Percentiles rank a stretch among this genome's conserved stretches.
These are phyloP conservation scores for Lampris megalopsis DNA, from an alignment of 2,113 vertebrate species.

Conservation along the genomic window DNA sequence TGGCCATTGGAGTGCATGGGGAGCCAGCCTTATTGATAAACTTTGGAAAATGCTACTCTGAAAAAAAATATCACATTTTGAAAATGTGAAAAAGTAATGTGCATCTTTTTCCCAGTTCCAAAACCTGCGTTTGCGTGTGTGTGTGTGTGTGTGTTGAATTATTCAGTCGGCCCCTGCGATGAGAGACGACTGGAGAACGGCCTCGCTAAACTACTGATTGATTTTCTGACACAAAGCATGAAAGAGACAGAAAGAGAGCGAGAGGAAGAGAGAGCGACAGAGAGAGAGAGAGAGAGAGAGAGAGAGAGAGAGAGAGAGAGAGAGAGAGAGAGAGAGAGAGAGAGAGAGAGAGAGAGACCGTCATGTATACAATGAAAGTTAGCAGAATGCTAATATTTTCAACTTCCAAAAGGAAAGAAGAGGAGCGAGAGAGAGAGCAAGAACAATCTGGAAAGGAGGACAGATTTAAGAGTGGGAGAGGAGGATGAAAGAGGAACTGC, in stretches of 20 bases:
- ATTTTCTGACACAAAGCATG: constrained; percentile 91
- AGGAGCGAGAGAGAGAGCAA: constrained; percentile 21
- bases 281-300: constrained; percentile 36
- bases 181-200: constrained; percentile 71
- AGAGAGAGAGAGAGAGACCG: constrained; percentile 2
- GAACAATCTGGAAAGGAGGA: too few relatives aligned
- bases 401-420: constrained; percentile 35
- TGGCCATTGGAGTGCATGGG: too few relatives aligned
- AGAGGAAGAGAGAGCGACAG: constrained; percentile 9
- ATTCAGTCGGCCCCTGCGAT: constrained; percentile 79
- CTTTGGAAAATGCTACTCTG: too few relatives aligned
- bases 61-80: background rate
- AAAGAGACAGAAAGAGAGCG: constrained; percentile 41
- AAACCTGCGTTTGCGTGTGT: constrained; percentile 14
- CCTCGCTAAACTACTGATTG: constrained; percentile 85
- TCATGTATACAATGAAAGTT: constrained; percentile 56
- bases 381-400: constrained; percentile 52
- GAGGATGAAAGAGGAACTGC: background rate
- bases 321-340: background rate
- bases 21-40: too few relatives aligned
- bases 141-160: constrained; percentile 77
- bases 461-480: too few relatives aligned
- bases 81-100: background rate
- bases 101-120: background rate
- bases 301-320: constrained; percentile 33